Base-by-base conservation (phyloP, 1,140 invertebrate species). In the Leptonema lineaticorne region DNA sequence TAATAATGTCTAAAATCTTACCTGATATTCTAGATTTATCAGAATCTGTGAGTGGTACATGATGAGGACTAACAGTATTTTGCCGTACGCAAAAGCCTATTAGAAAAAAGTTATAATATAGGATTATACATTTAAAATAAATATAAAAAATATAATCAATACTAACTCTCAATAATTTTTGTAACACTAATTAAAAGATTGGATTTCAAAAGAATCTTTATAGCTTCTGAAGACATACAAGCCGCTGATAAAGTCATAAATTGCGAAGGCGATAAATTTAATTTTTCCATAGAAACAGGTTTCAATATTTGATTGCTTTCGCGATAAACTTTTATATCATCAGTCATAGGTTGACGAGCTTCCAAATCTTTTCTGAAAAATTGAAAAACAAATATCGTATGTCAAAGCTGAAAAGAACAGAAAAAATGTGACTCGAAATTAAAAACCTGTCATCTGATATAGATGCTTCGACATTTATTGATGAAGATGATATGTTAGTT, bases 191-290 rank as follows among this genome's bases (percentile, higher is more conserved):
- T 60, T 4, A 91, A 91, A 65, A 95, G 83, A 41, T 89, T 87
- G 0, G 89, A 93, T 76, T 90, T 87, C 27, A 95, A 84, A 41
- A 95, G 80, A 74, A 90, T 87, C 64, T 86, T 85, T 53, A 91
- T 88, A 41, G 90, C 89, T 20, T 86, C 83, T 0, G 89, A 85
- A 3, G 92, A 94, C 77, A 92, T 87, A 69, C 90, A 89, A 2
- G 89, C 88, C 41, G 88, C 80, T 5, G 91, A 90, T 9, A 93
- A 82, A 2, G 90, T 92, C 63, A 87, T 81, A 50, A 95, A 81
- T 78, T 92, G 88, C 26, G 86, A 82, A 58, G 88, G 84, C 69
- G 82, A 81, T 56, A 88, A 76, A 70, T 85, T 76, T 62, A 90
- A 75, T 63, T 63, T 57, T 60, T 73, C 64, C 62, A 46, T 56